Conservation (phyloP, 1,140 invertebrate genomes). For the Neodiprion virginianus region DNA sequence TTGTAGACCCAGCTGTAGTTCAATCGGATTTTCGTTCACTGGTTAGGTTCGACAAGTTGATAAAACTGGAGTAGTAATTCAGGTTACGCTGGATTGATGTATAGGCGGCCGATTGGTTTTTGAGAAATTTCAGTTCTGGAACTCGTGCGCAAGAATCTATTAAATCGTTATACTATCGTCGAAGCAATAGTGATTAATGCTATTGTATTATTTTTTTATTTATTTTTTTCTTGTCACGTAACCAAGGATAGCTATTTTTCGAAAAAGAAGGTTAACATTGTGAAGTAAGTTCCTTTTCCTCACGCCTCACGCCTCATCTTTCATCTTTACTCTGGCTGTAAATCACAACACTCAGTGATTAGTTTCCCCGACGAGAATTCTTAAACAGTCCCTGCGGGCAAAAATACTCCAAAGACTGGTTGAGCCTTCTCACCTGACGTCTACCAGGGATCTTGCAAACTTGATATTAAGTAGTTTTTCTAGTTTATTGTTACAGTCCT, state of each 20-base stretch:
- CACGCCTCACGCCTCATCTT: neutral
- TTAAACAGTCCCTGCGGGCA: neutral
- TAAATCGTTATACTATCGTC: too few relatives aligned
- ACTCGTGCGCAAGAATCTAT: too few relatives aligned
- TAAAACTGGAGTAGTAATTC: too few relatives aligned
- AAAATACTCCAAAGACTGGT: neutral
- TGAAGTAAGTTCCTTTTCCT: neutral
- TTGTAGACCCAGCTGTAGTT: too few relatives aligned
- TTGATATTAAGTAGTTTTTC: neutral
- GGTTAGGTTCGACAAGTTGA: too few relatives aligned
- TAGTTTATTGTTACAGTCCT: neutral
- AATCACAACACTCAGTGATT: neutral
- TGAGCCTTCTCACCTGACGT: neutral
- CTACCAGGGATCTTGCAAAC: neutral
- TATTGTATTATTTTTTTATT: too few relatives aligned
- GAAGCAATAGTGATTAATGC: too few relatives aligned
- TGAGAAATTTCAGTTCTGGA: too few relatives aligned
- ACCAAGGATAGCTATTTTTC: neutral
- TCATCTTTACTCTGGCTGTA: neutral
- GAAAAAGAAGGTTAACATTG: neutral
- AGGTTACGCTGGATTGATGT: too few relatives aligned
- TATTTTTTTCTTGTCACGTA: too few relatives aligned
- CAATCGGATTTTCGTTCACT: too few relatives aligned
- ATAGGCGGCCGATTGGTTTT: too few relatives aligned
- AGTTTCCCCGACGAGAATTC: slow-evolving; percentile 1